These are phyloP conservation scores for Ciconia maguari DNA, from an alignment of 2,113 vertebrate genomes.

Conservation along the genomic window DNA sequence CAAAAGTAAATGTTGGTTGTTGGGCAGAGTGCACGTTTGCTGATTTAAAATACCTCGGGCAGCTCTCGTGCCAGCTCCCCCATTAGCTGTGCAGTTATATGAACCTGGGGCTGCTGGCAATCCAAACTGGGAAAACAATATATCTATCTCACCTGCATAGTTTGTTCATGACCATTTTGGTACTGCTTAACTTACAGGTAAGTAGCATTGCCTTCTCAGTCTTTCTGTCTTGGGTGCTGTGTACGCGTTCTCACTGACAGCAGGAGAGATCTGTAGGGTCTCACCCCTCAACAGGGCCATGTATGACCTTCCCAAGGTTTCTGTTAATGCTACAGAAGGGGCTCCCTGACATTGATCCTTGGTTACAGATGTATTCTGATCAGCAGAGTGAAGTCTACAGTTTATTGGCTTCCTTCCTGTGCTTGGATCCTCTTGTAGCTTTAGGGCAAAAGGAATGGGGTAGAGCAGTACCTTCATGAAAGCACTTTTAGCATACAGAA, in stretches of 20 bases:
- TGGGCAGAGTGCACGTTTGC: background rate
- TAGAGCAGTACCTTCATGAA: background rate
- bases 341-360: background rate
- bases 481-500: background rate
- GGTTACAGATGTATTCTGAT: background rate
- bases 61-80: background rate
- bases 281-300: background rate
- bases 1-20: background rate
- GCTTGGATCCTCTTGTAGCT: background rate
- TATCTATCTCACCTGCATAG: background rate
- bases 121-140: background rate
- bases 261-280: background rate
- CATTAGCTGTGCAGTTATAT: background rate
- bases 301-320: background rate
- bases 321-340: background rate
- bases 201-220: background rate
- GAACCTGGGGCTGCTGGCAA: background rate
- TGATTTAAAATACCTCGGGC: background rate
- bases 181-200: background rate
- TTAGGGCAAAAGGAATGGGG: background rate
- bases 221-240: background rate
- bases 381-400: background rate
- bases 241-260: background rate
- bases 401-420: background rate
- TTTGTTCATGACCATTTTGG: background rate